Conservation (phyloP, 1,140 invertebrate genomes). For the Ptiloglossa arizonensis region DNA sequence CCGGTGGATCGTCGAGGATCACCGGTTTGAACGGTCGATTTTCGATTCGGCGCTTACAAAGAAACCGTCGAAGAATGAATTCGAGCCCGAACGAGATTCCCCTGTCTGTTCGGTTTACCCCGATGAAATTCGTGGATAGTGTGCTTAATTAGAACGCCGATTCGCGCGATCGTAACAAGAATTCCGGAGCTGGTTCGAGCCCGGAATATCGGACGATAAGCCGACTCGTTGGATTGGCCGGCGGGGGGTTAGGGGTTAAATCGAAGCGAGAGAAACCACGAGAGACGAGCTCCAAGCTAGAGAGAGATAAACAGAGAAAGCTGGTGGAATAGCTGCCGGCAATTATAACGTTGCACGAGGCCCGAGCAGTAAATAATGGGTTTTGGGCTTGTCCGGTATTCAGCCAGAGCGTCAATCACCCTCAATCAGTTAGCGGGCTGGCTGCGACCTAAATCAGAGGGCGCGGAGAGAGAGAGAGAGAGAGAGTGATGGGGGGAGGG, state of each 20-base stretch:
- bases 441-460: constrained; percentile 77
- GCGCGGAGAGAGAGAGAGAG: no score
- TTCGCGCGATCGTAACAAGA: constrained; percentile 35
- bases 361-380: constrained; percentile 78
- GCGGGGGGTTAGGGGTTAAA: not conserved
- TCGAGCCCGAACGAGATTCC: not conserved
- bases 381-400: constrained; percentile 76
- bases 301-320: constrained; percentile 22
- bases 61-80: not conserved
- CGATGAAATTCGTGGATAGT: constrained; percentile 21
- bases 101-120: not conserved
- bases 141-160: constrained; percentile 31
- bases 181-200: constrained; percentile 31
- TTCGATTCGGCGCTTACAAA: not conserved
- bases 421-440: constrained; percentile 78
- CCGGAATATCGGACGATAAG: constrained; percentile 63
- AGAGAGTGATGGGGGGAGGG: no score
- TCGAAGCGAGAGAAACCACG: constrained; percentile 28
- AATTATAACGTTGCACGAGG: constrained; percentile 78
- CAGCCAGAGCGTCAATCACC: constrained; percentile 79
- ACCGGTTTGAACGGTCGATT: not conserved
- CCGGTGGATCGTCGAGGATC: no score
- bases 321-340: constrained; percentile 72
- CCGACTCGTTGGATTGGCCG: constrained; percentile 69
- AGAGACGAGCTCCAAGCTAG: not conserved